Evolutionary conservation across 2,113 vertebrate genomes (phyloP).

Genomic region (Ceuthmochares aereus): DNA sequence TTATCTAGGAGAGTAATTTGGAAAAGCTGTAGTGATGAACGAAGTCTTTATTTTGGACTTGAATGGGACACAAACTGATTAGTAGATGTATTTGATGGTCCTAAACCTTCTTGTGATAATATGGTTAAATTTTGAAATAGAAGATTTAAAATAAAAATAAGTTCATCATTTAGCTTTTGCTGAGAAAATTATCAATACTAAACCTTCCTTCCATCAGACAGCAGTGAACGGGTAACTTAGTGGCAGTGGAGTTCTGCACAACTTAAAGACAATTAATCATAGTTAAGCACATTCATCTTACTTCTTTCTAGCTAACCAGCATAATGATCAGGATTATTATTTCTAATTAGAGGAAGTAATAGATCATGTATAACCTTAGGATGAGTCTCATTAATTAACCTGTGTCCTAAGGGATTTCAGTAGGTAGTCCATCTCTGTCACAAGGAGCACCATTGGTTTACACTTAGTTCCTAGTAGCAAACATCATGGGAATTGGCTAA

Average conservation of each 20-base stretch:
- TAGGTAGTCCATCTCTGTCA: constrained; percentile 95
- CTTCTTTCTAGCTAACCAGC: constrained; percentile 94
- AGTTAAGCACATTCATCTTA: constrained; percentile 93
- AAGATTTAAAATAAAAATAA: not conserved
- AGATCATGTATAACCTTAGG: constrained; percentile 95
- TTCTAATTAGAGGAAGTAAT: constrained; percentile 99
- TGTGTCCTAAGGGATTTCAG: constrained; percentile 87
- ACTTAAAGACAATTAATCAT: constrained; percentile 90
- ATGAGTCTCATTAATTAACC: constrained; percentile 98
- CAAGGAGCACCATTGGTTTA: constrained; percentile 76
- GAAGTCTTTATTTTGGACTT: not conserved
- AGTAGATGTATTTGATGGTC: not conserved
- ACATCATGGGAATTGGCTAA: constrained; percentile 74
- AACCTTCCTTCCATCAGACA: constrained; percentile 68
- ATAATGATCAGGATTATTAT: constrained; percentile 99
- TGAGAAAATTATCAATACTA: constrained; percentile 45
- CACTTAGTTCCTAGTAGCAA: constrained; percentile 75
- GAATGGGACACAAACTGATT: not conserved
- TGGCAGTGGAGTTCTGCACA: constrained; percentile 76
- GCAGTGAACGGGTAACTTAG: constrained; percentile 74
- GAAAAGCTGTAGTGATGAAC: not conserved
- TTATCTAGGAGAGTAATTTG: not conserved
- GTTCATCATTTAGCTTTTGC: constrained; percentile 23
- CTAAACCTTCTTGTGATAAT: not conserved
- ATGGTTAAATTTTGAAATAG: not conserved